phyloP scores from a whole-genome alignment of 1,140 invertebrate genomes.

The Aphis craccivora region DNA sequence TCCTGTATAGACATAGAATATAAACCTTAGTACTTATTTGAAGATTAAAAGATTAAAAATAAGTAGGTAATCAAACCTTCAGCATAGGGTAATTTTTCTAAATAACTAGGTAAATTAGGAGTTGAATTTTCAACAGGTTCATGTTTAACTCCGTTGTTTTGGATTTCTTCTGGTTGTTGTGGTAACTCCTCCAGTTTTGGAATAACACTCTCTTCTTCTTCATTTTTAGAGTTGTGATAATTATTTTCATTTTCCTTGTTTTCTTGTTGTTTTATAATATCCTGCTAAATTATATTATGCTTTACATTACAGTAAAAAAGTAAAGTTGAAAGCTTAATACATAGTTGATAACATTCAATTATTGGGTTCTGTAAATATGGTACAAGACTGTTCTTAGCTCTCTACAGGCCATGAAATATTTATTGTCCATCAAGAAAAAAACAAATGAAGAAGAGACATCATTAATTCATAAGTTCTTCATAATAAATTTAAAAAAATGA shows the following conservation, averaged over 20 bases:
- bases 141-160: conserved; percentile 15
- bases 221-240: conserved; percentile 1
- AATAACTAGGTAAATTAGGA: conserved; percentile 33
- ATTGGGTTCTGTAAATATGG: too few species aligned
- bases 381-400: too few species aligned
- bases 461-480: too few species aligned
- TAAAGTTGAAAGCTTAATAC: too few species aligned
- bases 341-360: too few species aligned
- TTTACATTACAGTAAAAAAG: too few species aligned
- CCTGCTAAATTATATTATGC: neutral
- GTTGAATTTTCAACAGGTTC: neutral
- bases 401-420: too few species aligned
- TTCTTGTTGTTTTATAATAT: neutral
- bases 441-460: too few species aligned
- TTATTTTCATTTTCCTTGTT: conserved; percentile 44
- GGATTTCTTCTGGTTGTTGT: conserved; percentile 1
- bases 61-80: neutral
- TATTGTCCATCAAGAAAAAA: too few species aligned
- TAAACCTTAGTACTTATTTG: neutral
- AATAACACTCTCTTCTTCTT: conserved; percentile 37
- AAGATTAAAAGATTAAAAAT: neutral
- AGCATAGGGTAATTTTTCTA: conserved; percentile 39
- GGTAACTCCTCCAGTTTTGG: conserved; percentile 11
- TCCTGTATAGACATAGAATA: neutral
- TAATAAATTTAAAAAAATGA: too few species aligned